Conservation (phyloP, 2,797 vertebrate genomes). For the Cottoperca gobio region DNA sequence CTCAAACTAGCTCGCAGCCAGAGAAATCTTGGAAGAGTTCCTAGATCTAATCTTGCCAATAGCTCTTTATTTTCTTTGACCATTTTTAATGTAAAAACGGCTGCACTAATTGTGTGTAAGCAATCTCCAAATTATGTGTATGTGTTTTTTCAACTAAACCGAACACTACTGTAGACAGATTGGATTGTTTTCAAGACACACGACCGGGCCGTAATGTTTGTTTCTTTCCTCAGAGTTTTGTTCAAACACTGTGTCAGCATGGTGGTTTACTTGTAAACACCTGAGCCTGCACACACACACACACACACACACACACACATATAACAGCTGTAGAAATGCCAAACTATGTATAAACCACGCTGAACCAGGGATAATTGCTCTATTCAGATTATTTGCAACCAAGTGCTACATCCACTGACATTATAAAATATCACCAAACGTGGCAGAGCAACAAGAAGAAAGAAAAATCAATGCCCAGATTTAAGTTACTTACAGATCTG, state of each 20-base stretch:
- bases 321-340: constrained; percentile 72
- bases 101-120: constrained; percentile 72
- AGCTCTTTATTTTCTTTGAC: constrained; percentile 73
- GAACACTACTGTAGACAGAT: constrained; percentile 67
- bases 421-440: constrained; percentile 4
- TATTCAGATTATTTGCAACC: constrained; percentile 37
- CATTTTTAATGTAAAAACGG: constrained; percentile 70
- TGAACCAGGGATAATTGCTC: constrained; percentile 29
- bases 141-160: constrained; percentile 61
- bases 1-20: constrained; percentile 61
- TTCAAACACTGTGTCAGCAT: constrained; percentile 79
- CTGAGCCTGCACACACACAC: constrained; percentile 63
- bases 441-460: not conserved
- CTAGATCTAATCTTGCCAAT: constrained; percentile 77
- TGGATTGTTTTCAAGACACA: constrained; percentile 76
- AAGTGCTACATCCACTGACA: constrained; percentile 1
- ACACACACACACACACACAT: too few species aligned
- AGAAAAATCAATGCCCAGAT: constrained; percentile 17
- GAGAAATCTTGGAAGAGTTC: constrained; percentile 73
- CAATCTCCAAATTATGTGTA: constrained; percentile 72
- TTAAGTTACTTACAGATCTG: constrained; percentile 30
- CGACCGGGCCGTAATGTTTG: constrained; percentile 79
- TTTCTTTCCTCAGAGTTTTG: constrained; percentile 78
- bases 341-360: constrained; percentile 44
- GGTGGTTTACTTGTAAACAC: constrained; percentile 80